Conservation (phyloP, 2,797 vertebrate genomes). For the Tadarida brasiliensis region DNA sequence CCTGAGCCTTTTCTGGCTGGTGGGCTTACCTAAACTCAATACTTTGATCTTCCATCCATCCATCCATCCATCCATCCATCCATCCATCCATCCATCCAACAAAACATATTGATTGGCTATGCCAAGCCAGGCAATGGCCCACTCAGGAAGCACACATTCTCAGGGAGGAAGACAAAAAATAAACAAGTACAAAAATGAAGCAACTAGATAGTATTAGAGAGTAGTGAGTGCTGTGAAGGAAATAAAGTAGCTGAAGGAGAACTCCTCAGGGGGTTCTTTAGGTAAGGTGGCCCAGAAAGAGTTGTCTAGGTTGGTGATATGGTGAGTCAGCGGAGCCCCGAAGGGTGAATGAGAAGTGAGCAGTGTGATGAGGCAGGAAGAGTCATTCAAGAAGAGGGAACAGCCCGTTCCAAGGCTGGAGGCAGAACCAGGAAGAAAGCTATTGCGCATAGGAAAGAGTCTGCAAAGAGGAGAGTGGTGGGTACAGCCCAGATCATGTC, state of each 20-base stretch:
- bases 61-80: background rate
- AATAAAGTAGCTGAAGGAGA: background rate
- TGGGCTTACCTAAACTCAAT: background rate
- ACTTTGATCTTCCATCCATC: background rate
- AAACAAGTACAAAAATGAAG: background rate
- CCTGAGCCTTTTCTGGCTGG: background rate
- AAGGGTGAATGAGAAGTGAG: background rate
- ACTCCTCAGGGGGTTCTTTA: background rate
- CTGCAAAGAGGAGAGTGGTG: background rate
- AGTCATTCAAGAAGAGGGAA: background rate
- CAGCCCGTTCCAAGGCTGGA: background rate
- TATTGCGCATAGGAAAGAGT: fast-evolving
- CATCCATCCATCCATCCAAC: background rate
- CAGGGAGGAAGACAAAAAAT: background rate
- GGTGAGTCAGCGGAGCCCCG: background rate
- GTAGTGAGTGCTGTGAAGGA: background rate
- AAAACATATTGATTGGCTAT: background rate
- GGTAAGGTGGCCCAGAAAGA: background rate
- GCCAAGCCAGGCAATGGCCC: background rate
- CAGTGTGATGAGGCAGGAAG: background rate
- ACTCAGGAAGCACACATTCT: background rate
- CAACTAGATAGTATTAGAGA: background rate
- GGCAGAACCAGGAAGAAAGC: background rate
- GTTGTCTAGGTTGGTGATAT: background rate
- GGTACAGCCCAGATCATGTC: background rate